Conservation (phyloP, 2,797 vertebrate genomes). For the Clangula hyemalis region DNA sequence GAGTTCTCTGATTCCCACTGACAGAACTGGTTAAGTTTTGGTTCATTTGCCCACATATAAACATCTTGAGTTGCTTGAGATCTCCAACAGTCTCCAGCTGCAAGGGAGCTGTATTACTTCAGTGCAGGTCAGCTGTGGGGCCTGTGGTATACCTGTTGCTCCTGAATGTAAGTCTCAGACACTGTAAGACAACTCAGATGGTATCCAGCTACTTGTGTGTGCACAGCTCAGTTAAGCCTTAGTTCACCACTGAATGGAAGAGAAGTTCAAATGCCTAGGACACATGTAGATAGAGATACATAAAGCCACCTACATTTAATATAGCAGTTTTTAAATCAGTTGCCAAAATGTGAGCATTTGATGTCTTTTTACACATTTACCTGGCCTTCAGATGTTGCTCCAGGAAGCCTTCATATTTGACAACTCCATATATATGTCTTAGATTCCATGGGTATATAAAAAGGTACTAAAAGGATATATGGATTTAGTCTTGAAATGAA, state of each 20-base stretch:
- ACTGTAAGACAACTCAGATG: neutral
- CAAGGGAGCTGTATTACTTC: accelerated
- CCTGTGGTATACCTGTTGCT: neutral
- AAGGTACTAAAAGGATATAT: neutral
- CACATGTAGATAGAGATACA: neutral
- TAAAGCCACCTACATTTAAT: neutral
- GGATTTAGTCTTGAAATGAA: neutral
- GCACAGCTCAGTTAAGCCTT: neutral
- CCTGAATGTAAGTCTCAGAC: neutral
- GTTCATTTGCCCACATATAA: neutral
- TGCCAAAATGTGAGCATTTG: neutral
- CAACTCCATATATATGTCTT: neutral
- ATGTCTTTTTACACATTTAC: neutral
- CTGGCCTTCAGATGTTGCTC: neutral
- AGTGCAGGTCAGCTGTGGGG: neutral
- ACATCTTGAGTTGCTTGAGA: neutral
- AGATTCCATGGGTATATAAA: neutral
- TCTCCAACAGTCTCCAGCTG: neutral
- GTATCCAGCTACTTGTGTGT: neutral
- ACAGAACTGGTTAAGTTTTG: neutral
- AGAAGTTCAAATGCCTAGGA: neutral
- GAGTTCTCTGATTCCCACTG: neutral
- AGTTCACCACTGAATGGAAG: neutral
- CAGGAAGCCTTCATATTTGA: neutral
- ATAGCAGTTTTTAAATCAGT: neutral